Base-by-base conservation (phyloP, 2,113 vertebrate genomes). In the Dicentrarchus labrax region DNA sequence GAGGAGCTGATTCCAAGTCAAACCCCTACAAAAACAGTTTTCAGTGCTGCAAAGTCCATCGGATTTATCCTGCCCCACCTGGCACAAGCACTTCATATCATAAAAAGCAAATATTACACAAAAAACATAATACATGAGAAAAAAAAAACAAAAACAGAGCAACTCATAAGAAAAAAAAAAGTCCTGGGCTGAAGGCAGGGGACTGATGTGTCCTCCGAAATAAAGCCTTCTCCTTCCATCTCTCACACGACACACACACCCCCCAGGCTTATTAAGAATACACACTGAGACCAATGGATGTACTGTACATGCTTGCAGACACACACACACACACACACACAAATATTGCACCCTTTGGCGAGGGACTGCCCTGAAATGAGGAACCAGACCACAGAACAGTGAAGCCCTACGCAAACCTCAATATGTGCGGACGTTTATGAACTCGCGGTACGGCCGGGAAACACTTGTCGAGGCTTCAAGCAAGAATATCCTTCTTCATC, bases 171-270 rank as follows among this genome's bases (percentile, higher is more conserved):
- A n/a, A 67, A 83, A 82, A 73, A 36, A 66, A 83, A 80, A 74
- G 62, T 62, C 70, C 76, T 76, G 67, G 84, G 64, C 53, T 76
- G 72, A 92, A 87, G 88, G 87, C 88, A 81, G 83, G 64, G 86
- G 89, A 88, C 91, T 62, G 72, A 81, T 83, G 41, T n/a, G 79
- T 91, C 88, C 87, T 84, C 74, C 16, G 6, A 92, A 93, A 91
- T 59, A 88, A 93, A 86, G 78, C 90, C 89, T 84, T 75, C 82
- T 48, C 30, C 54, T 66, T 51, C 47, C 45, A 45, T 65, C 64
- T 70, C 22, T 21, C 65, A 53, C 72, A 81, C 66, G 21, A 66
- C 72, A 80, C 78, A 88, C 67, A 50, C 30, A 7, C 47, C 30
- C 43, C 24, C 48, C 67, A 69, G 72, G 61, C 45, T 43, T 72